A percentile compares a stretch with the other conserved stretches of the same genome.
Evolutionary conservation across 2,888 invertebrate species (phyloP).

Genomic region (Adelphocoris suturalis): DNA sequence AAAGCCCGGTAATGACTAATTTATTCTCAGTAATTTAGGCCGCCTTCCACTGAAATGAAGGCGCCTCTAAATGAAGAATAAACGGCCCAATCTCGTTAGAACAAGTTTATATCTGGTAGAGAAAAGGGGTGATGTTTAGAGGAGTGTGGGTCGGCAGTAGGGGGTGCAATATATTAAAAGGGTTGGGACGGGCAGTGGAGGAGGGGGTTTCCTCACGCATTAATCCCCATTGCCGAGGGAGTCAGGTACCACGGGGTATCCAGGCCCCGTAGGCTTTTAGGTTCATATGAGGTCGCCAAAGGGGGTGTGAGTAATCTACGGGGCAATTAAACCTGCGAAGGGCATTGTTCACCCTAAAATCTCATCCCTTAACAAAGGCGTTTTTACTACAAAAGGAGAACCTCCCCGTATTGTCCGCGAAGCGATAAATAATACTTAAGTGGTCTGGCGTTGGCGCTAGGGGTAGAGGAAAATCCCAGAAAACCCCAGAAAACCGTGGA

Average conservation of each 20-base stretch:
- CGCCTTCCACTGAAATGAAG: constrained; percentile 52
- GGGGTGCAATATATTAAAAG: constrained; percentile 55
- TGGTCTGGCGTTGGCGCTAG: neutral
- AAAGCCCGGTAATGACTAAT: constrained; percentile 44
- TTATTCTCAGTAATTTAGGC: constrained; percentile 49
- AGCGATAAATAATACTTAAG: constrained; percentile 57
- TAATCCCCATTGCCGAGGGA: constrained; percentile 37
- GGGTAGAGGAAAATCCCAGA: neutral
- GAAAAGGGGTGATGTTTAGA: constrained; percentile 28
- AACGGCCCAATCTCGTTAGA: constrained; percentile 57
- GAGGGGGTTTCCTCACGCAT: constrained; percentile 33
- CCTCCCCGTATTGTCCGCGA: constrained; percentile 56
- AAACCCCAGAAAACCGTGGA: constrained; percentile 1
- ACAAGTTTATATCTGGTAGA: constrained; percentile 61
- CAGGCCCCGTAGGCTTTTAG: neutral
- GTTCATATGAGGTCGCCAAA: constrained; percentile 52
- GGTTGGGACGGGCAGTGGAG: neutral
- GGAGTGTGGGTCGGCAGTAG: neutral
- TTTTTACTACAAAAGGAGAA: constrained; percentile 65
- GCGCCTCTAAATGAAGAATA: constrained; percentile 62
- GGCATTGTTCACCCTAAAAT: constrained; percentile 64
- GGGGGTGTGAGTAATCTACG: constrained; percentile 55
- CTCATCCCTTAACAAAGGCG: constrained; percentile 63
- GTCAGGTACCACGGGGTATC: constrained; percentile 29
- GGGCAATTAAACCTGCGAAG: constrained; percentile 61